Evolutionary conservation across 2,888 invertebrate species (phyloP), one percentile per base, ranked within the genome.

Genomic region (Ichneumoninae sp.): DNA sequence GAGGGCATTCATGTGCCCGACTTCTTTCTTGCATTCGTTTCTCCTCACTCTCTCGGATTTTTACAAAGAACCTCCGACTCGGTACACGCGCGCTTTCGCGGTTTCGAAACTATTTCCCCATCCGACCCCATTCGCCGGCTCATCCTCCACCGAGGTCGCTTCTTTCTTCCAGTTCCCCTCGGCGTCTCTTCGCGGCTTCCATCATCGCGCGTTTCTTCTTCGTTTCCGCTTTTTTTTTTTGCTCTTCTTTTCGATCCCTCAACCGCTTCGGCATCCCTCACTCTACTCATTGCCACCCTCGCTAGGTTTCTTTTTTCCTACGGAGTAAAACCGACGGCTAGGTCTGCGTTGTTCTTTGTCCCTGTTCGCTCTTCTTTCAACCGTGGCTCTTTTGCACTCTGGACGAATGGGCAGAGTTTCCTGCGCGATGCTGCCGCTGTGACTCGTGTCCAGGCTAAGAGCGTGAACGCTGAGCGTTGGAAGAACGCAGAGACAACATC

Each of bases 1-100:
- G 90, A 80, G 86, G 89, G 90, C 91, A 92, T 93, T 92, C 93
- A 91, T 89, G 88, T 88, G 82, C 75, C 82, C 83, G 75, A 78
- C 81, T 85, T 75, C 78, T 87, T 88, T 86, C 85, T 74, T n/a
- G 63, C 83, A 83, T 83, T 71, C 77, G 71, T 83, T 85, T 78
- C 80, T 47, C 16, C 44, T 47, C 44, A 16, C 44, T 47, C 44
- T 85, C 85, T 82, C 74, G 78, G 76, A 75, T 83, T 86, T 76
- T 83, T 85, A 85, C 83, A 85, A 83, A 78, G 84, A 82, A 84
- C 85, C 78, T 74, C 68, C 83, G 83, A 40, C 83, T 83, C 84
- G 86, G 83, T 81, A 83, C 86, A 83, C 87, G 77, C 79, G 87
- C 86, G 40, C 50, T 19, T 33, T 57, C 36, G 78, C 71, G 44